A percentile compares a stretch with the other conserved stretches of the same genome.
These are phyloP conservation scores for Coptodon rendalli DNA, from an alignment of 2,113 vertebrate genomes.

Conservation along the genomic window DNA sequence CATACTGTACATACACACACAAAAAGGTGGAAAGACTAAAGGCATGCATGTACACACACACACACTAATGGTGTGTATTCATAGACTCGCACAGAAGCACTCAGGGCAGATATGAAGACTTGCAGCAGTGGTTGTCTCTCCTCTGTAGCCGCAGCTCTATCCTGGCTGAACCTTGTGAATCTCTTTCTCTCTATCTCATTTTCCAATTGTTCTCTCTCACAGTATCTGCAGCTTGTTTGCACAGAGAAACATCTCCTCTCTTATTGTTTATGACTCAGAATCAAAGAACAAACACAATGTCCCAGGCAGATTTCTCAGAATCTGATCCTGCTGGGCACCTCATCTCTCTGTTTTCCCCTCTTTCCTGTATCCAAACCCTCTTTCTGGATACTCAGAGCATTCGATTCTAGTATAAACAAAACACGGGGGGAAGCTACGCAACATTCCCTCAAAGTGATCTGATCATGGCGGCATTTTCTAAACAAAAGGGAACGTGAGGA, in stretches of 20 bases:
- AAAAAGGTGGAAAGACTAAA: not conserved
- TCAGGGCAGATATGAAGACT: slow-evolving; percentile 8
- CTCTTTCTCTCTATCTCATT: not conserved
- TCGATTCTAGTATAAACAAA: not conserved
- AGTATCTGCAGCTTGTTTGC: not conserved
- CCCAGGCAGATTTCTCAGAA: not conserved
- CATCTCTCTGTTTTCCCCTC: not conserved
- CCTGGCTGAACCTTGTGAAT: not conserved
- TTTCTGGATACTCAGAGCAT: not conserved
- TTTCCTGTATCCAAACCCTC: not conserved
- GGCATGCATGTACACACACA: not conserved
- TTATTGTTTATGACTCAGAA: not conserved
- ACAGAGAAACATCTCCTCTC: not conserved
- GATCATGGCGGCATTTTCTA: not conserved
- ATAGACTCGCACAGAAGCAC: not conserved
- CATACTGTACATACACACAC: not conserved
- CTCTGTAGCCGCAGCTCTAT: not conserved
- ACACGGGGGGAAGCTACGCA: not conserved
- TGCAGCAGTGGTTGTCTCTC: slow-evolving; percentile 24
- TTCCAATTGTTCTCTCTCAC: not conserved
- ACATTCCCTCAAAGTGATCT: not conserved
- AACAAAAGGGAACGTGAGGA: not conserved
- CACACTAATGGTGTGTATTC: not conserved
- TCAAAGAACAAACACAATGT: slow-evolving; percentile 7
- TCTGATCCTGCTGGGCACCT: not conserved